These are phyloP conservation scores for Poecilia latipinna DNA, from an alignment of 2,113 vertebrate species.

Conservation along the genomic window DNA sequence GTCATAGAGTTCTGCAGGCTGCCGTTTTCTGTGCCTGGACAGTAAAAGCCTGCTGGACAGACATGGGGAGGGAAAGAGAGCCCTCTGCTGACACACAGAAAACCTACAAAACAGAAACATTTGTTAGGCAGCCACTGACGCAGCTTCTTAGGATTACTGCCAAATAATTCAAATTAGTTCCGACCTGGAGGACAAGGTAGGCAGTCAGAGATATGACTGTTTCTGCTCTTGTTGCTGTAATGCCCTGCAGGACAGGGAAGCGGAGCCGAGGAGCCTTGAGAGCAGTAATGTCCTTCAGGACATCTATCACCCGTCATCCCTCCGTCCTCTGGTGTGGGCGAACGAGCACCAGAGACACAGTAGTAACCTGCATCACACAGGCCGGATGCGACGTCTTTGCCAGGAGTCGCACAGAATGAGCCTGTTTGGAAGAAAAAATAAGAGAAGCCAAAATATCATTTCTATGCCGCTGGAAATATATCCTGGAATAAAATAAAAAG, in stretches of 20 bases:
- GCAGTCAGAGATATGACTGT: constrained; percentile 76
- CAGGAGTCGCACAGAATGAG: constrained; percentile 78
- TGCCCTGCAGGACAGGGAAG: constrained; percentile 80
- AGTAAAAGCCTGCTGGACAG: constrained; percentile 79
- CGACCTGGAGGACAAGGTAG: constrained; percentile 84
- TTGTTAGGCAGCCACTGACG: constrained; percentile 1
- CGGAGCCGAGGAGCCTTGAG: constrained; percentile 78
- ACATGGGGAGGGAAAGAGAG: constrained; percentile 78
- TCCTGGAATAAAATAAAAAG: not conserved
- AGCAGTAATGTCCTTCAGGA: constrained; percentile 85
- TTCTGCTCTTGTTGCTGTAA: constrained; percentile 82
- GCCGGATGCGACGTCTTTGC: constrained; percentile 76
- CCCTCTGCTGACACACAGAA: constrained; percentile 79
- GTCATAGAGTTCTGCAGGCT: constrained; percentile 53
- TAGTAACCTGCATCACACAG: constrained; percentile 82
- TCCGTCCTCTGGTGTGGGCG: constrained; percentile 75
- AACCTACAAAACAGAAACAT: constrained; percentile 67
- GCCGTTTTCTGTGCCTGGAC: constrained; percentile 63
- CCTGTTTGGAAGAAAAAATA: constrained; percentile 65
- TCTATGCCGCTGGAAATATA: not conserved
- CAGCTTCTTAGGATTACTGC: not conserved
- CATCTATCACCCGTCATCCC: constrained; percentile 78
- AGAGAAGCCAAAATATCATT: not conserved
- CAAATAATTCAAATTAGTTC: constrained; percentile 16
- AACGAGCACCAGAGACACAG: constrained; percentile 77